phyloP scores from a whole-genome alignment of 2,113 vertebrate genomes.

The Silurus asotus region DNA sequence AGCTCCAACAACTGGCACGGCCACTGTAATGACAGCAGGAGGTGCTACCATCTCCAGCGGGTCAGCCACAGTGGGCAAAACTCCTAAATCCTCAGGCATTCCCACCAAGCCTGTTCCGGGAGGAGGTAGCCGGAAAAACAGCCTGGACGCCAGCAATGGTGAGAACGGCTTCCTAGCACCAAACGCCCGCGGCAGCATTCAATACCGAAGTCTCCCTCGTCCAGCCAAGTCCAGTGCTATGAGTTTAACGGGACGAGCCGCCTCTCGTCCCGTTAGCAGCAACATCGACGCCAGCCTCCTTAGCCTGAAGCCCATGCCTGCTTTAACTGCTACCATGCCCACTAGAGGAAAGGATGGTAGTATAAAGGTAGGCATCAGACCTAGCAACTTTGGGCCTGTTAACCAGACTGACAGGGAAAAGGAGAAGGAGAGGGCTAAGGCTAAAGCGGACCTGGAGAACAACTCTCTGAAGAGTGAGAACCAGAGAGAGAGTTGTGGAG shows the following conservation, averaged over 20 bases:
- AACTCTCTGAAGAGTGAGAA: constrained; percentile 64
- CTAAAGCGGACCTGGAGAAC: constrained; percentile 89
- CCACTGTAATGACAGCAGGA: constrained; percentile 87
- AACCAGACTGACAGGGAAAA: constrained; percentile 92
- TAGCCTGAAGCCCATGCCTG: constrained; percentile 77
- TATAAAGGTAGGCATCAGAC: constrained; percentile 64
- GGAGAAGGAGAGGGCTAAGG: constrained; percentile 95
- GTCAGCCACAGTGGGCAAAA: constrained; percentile 87
- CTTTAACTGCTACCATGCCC: constrained; percentile 55
- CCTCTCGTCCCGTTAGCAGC: constrained; percentile 80
- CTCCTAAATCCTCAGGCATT: constrained; percentile 89
- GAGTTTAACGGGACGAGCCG: constrained; percentile 82
- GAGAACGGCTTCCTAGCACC: constrained; percentile 87
- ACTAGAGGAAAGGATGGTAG: constrained; percentile 78
- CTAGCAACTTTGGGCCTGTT: constrained; percentile 74
- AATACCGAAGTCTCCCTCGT: constrained; percentile 95
- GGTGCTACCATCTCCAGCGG: constrained; percentile 77
- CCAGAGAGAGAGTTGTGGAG: constrained; percentile 73
- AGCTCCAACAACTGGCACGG: constrained; percentile 81
- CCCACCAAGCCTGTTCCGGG: constrained; percentile 83
- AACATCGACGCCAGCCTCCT: constrained; percentile 86
- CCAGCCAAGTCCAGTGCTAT: constrained; percentile 93
- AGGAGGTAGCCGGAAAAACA: constrained; percentile 80
- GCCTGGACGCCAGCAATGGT: constrained; percentile 84
- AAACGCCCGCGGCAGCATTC: constrained; percentile 86